Evolutionary conservation across 2,797 vertebrate species (phyloP), one percentile per base, ranked within the genome.

Genomic region (Eupleurogrammus muticus): DNA sequence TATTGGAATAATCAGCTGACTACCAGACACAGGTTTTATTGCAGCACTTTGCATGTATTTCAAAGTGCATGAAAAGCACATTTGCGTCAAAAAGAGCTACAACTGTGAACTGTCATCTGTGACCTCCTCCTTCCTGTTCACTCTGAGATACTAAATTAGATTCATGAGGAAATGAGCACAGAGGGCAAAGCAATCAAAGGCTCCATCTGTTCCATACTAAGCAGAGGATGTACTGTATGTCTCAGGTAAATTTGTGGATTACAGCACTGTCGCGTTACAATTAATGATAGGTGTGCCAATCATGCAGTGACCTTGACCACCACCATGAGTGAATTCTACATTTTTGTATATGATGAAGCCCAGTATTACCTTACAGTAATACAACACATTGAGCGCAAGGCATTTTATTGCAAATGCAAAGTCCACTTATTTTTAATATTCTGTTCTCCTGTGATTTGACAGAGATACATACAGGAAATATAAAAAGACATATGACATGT

Each of bases 171-270:
- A 80, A 80, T 80, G 64, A 84, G 67, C 47, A 12, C 51, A 54
- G 70, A 67, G 66, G 75, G 76, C 72, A 79, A 85, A 86, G 79
- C 78, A 86, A 84, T 89, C 72, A 83, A 77, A 78, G 73, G 65
- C 66, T 63, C 68, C 72, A 81, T 70, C 75, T 83, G 77, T 79
- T 85, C 75, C 73, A 71, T 83, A 74, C 70, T 74, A 86, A 89
- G 65, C 48, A 73, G 66, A 51, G 66, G 77, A 75, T 62, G 58
- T 48, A 38, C 54, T 54, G 65, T 60, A 55, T 73, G 60, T 73
- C 78, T 68, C 54, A 74, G 62, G 70, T 75, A 87, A 79, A 86
- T 78, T 46, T 74, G 64, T 59, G 71, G 73, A 82, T 87, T 71
- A 75, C 73, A 80, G 62, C 56, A 69, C 61, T 63, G 61, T 28